A percentile compares a stretch with the other conserved stretches of the same genome.
Conservation (phyloP, 2,113 vertebrate genomes). For the Acanthochromis polyacanthus region DNA sequence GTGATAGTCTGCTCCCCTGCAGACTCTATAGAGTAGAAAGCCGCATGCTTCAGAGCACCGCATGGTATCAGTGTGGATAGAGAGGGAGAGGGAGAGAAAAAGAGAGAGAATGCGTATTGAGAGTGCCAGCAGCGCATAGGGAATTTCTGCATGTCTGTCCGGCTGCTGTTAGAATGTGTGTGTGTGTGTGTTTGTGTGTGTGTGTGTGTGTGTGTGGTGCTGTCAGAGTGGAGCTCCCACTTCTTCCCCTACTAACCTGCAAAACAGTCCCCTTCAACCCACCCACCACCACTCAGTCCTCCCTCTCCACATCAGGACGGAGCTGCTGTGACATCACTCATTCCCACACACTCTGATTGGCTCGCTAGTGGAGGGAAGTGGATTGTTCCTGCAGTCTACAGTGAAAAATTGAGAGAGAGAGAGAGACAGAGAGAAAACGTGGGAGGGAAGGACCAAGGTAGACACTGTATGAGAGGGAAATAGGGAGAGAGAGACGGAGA, state of each 20-base stretch:
- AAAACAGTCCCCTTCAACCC: slow-evolving; percentile 63
- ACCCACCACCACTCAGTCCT: slow-evolving; percentile 48
- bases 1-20: slow-evolving; percentile 66
- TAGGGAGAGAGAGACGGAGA: slow-evolving; percentile 55
- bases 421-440: slow-evolving; percentile 36
- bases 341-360: slow-evolving; percentile 79
- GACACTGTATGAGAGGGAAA: slow-evolving; percentile 28
- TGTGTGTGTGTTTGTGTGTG: background rate
- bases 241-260: slow-evolving; percentile 59
- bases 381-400: slow-evolving; percentile 72
- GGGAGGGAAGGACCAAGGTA: slow-evolving; percentile 58
- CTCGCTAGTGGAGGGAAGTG: slow-evolving; percentile 73
- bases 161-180: slow-evolving; percentile 8
- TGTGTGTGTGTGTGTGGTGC: slow-evolving; percentile 41
- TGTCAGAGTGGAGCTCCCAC: slow-evolving; percentile 49
- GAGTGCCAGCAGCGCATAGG: slow-evolving; percentile 54
- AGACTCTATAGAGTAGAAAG: slow-evolving; percentile 59
- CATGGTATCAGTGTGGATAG: slow-evolving; percentile 58
- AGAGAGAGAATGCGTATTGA: slow-evolving; percentile 42
- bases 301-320: slow-evolving; percentile 54
- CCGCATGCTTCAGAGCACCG: slow-evolving; percentile 56
- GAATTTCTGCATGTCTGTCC: slow-evolving; percentile 74
- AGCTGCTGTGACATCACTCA: slow-evolving; percentile 76
- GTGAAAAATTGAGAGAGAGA: slow-evolving; percentile 62
- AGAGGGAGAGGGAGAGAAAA: slow-evolving; percentile 32